A percentile compares a stretch with the other conserved stretches of the same genome.
phyloP scores from a whole-genome alignment of 2,797 vertebrate genomes.

The Carcharodon carcharias region DNA sequence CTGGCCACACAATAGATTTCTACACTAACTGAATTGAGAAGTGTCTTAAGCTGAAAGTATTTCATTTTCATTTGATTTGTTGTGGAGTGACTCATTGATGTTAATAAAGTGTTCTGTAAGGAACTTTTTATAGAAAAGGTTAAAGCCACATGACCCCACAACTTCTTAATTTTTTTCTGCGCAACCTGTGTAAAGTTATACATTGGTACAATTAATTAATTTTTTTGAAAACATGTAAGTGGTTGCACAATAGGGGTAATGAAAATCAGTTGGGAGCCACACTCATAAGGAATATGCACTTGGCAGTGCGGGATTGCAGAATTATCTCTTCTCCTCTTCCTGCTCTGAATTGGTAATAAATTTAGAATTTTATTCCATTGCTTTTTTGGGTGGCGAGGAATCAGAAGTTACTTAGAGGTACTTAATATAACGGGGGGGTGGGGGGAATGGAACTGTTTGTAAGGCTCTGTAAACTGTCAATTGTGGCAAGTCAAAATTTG shows the following conservation, averaged over 20 bases:
- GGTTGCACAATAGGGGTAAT: not conserved
- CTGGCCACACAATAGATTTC: not conserved
- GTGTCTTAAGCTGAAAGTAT: not conserved
- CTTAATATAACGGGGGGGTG: not conserved
- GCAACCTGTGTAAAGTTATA: not conserved
- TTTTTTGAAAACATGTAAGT: not conserved
- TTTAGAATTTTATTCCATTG: not conserved
- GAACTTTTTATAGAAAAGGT: not conserved
- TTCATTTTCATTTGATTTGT: not conserved
- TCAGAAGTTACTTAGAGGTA: not conserved
- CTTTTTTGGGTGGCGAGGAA: not conserved
- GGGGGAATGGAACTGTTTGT: not conserved
- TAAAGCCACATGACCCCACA: not conserved
- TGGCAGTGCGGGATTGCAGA: not conserved
- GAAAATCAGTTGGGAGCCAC: not conserved
- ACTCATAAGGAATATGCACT: not conserved
- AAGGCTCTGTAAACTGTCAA: not conserved
- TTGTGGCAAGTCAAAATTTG: slow-evolving; percentile 44
- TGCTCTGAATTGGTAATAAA: not conserved
- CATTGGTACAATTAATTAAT: not conserved
- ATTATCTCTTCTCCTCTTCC: not conserved
- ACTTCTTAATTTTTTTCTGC: not conserved
- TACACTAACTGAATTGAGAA: not conserved
- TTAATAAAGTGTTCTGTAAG: not conserved
- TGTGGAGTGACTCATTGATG: not conserved